Evolutionary conservation across 2,888 invertebrate genomes (phyloP).

Genomic region (Drosophila paracracens): DNA sequence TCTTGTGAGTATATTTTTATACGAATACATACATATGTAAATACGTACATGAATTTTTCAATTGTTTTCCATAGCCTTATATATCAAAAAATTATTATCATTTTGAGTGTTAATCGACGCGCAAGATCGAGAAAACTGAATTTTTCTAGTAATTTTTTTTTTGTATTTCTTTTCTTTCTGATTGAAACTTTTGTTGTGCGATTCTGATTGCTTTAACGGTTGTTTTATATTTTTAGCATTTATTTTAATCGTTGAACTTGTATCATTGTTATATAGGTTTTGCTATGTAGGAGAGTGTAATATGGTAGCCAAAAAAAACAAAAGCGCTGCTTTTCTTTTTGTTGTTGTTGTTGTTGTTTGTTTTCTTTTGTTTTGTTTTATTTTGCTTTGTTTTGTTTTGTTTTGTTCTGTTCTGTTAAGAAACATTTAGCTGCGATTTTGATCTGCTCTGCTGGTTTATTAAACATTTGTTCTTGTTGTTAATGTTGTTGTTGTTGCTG

Average conservation of each 20-base stretch:
- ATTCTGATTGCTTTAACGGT: constrained; percentile 56
- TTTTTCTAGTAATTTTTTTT: constrained; percentile 4
- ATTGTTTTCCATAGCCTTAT: constrained; percentile 40
- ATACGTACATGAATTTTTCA: constrained; percentile 35
- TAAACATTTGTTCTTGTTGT: constrained; percentile 28
- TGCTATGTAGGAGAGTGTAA: constrained; percentile 41
- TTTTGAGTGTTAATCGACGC: constrained; percentile 73
- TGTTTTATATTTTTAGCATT: constrained; percentile 13
- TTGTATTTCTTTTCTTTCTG: neutral
- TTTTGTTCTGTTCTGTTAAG: constrained; percentile 8
- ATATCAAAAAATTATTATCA: constrained; percentile 81
- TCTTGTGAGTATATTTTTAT: constrained; percentile 39
- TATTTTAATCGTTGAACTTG: constrained; percentile 4
- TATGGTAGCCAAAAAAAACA: constrained; percentile 44
- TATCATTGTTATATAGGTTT: constrained; percentile 2
- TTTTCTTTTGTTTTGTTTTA: constrained; percentile 4
- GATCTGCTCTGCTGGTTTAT: constrained; percentile 30
- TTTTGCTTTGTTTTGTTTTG: constrained; percentile 12
- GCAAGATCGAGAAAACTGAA: constrained; percentile 56
- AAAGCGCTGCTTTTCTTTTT: constrained; percentile 35
- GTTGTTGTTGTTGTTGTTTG: constrained; percentile 4
- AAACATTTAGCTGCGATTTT: constrained; percentile 45
- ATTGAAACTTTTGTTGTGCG: constrained; percentile 39
- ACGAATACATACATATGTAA: constrained; percentile 36
- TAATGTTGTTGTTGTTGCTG: constrained; percentile 21